phyloP scores from a whole-genome alignment of 2,797 vertebrate genomes.

The Pteropus rufus region DNA sequence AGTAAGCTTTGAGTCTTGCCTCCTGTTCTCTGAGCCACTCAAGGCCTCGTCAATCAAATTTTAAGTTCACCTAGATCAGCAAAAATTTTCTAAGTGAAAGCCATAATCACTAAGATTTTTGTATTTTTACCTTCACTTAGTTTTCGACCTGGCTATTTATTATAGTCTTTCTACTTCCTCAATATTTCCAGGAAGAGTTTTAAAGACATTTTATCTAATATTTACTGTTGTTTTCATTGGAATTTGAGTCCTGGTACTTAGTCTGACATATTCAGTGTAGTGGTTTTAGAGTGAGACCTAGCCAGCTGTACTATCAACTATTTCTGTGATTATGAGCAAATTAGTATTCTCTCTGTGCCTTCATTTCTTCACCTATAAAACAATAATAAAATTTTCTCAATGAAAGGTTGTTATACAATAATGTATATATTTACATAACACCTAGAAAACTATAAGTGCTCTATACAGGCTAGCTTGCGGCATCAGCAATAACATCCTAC shows the following conservation, averaged over 20 bases:
- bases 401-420: background rate
- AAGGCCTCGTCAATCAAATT: background rate
- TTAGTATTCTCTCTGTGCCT: background rate
- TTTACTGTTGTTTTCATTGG: background rate
- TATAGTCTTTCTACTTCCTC: background rate
- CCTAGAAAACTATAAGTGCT: background rate
- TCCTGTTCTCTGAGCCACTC: background rate
- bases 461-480: background rate
- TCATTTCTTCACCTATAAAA: background rate
- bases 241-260: background rate
- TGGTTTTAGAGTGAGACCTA: background rate
- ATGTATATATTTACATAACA: background rate
- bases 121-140: background rate
- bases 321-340: background rate
- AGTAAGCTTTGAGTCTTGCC: background rate
- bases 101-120: background rate
- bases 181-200: background rate
- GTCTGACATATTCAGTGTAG: background rate
- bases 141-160: background rate
- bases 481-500: background rate
- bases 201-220: background rate
- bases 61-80: background rate
- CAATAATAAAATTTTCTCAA: background rate
- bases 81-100: background rate
- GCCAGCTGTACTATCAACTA: background rate